Base-by-base conservation (phyloP, 2,888 invertebrate species). In the Chaitophorus viminalis region DNA sequence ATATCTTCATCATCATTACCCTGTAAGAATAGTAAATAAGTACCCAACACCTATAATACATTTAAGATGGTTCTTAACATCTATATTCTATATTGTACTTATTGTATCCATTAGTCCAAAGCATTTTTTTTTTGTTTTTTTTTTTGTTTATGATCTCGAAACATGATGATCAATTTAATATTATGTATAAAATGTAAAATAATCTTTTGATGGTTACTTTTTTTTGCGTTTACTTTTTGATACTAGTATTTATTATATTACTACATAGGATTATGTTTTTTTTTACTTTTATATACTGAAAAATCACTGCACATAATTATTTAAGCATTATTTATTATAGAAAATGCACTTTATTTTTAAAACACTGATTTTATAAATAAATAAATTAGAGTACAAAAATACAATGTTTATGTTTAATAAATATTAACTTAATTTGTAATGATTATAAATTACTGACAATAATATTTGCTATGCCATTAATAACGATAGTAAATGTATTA, bases 131-230 rank as follows among this genome's bases (percentile, higher is more conserved):
- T 76, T 84, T 77, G 29, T 60, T 60, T 29, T 60, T 60, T 29
- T 65, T 65, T 68, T 84, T 46, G 65, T 46, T 52, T n/a, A 46
- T 76, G 84, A 84, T 84, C 84, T 84, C 84, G n/a, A 76, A 76
- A 84, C n/a, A 76, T 46, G 84, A 84, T 84, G 84, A 84, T 84
- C 84, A 84, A 84, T 68, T 6, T 46, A 14, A 46, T 46, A 5
- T 52, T 74, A 54, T 33, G 25, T 2, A 21, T 29, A n/a, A 54
- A 83, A 36, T 29, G 74, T 33, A 29, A 68, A n/a, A 68, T 68
- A 6, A 68, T 29, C 6, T n/a, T 68, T n/a, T n/a, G n/a, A n/a
- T n/a, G n/a, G n/a, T n/a, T n/a, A n/a, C n/a, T n/a, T n/a, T n/a
- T n/a, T n/a, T n/a, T n/a, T n/a, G n/a, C n/a, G n/a, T n/a, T n/a